Percentiles rank a stretch among this genome's conserved stretches.
These are phyloP conservation scores for Noctilio leporinus DNA, from an alignment of 2,113 vertebrate species.

Conservation along the genomic window DNA sequence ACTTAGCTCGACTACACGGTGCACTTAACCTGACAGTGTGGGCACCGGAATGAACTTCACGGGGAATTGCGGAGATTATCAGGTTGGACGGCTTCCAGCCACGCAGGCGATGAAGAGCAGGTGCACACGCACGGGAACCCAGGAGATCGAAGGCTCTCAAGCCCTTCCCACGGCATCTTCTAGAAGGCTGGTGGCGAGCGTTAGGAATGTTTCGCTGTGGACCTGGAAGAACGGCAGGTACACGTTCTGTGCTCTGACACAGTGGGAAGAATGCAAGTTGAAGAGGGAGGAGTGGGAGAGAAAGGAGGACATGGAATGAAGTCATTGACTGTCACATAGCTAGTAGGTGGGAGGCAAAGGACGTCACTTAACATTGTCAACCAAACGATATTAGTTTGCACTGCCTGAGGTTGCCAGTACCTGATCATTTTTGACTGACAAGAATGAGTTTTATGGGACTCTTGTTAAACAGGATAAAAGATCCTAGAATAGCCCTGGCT, in stretches of 20 bases:
- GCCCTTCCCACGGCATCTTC: not conserved
- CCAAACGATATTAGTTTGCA: not conserved
- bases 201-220: not conserved
- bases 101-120: not conserved
- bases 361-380: not conserved
- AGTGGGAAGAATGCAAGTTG: not conserved
- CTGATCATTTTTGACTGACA: not conserved
- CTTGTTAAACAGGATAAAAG: not conserved
- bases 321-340: not conserved
- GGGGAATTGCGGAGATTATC: not conserved
- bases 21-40: conserved; percentile 9
- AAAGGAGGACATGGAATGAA: not conserved
- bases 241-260: not conserved
- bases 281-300: not conserved
- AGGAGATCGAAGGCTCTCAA: not conserved
- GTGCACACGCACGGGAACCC: not conserved
- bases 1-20: not conserved
- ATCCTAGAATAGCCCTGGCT: not conserved
- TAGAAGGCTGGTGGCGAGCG: not conserved
- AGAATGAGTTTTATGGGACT: not conserved
- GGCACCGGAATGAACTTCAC: conserved; percentile 28
- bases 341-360: not conserved
- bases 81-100: not conserved
- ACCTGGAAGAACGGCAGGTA: not conserved
- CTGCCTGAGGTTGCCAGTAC: not conserved